Base-by-base conservation (phyloP, 2,113 vertebrate species). In the Chaetops frenatus region DNA sequence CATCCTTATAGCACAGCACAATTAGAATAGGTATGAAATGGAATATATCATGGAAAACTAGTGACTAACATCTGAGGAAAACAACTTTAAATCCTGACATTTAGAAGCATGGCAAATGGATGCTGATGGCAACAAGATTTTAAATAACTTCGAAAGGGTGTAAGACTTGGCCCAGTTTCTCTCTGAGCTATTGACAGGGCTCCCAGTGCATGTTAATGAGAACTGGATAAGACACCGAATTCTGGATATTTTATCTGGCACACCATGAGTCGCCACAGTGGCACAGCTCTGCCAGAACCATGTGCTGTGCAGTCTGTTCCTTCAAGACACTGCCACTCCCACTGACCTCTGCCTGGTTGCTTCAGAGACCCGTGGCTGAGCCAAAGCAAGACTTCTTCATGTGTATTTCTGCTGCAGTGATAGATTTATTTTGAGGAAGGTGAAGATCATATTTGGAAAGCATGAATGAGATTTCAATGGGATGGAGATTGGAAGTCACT, bases 91-190 rank as follows among this genome's bases (percentile, higher is more conserved):
- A 91, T 81, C n/a, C 57, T 89, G 70, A 81, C 83, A 89, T 94
- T 92, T 90, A 91, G 47, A 94, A 90, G 29, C 24, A 69, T 44
- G 36, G 54, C 36, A 90, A 95, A 90, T 64, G 50, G 47, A 83
- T 91, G 66, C 47, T 0, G 2, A 87, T 73, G 42, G 78, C 0
- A 4, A 89, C 70, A 92, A 57, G 73, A 87, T 58, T 95, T 92
- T 81, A 95, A 94, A 91, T 89, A 95, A 65, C 73, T 92, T 91
- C 50, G 36, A 74, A 95, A 88, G 54, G 33, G 44, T 90, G 56
- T 77, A 88, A 94, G 87, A 42, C 58, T 91, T 95, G 86, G 78
- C 78, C 73, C 66, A 94, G 65, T 71, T 97, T 87, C 91, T 85
- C 53, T 72, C 61, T 36, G 36, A 94, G 65, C 58, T 84, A 82